These are phyloP conservation scores for Shinisaurus crocodilurus DNA, from an alignment of 2,113 vertebrate genomes.

Conservation along the genomic window DNA sequence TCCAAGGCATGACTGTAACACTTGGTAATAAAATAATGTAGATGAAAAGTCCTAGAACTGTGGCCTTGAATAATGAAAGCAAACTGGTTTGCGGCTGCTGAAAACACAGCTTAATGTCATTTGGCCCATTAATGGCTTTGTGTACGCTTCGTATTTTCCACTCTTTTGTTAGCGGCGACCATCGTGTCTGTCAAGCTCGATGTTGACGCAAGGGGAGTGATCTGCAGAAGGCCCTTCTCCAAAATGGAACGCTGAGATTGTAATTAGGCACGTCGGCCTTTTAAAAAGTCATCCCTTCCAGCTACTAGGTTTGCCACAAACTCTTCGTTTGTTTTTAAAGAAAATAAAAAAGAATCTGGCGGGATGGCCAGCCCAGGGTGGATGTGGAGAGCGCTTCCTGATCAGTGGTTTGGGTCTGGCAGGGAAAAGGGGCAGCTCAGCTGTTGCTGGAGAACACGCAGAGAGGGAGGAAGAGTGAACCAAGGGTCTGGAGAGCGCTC, in stretches of 20 bases:
- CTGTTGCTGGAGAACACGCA: background rate
- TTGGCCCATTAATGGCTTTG: background rate
- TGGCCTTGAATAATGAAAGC: background rate
- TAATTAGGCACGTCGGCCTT: background rate
- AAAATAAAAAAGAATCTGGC: conserved; percentile 46
- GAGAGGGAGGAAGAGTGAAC: background rate
- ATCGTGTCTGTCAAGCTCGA: background rate
- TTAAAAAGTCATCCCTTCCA: conserved; percentile 49
- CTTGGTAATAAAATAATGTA: background rate
- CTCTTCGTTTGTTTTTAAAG: background rate
- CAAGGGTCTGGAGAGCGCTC: too few species aligned
- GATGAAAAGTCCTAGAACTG: background rate
- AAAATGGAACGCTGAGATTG: conserved; percentile 47
- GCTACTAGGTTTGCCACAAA: conserved; percentile 68
- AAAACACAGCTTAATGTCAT: background rate
- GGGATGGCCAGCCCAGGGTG: conserved; percentile 30
- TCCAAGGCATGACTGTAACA: too few species aligned
- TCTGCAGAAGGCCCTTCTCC: background rate
- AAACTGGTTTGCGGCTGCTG: background rate
- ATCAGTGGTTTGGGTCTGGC: background rate
- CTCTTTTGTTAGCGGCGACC: background rate
- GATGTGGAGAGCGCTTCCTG: conserved; percentile 73
- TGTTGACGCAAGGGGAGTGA: accelerated
- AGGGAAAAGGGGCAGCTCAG: conserved; percentile 30
- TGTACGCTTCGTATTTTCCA: background rate